Evolutionary conservation across 30 jellyfish, hydroid and myxozoan species (phyloP).

Genomic region (Chrysaora quinquecirrha): DNA sequence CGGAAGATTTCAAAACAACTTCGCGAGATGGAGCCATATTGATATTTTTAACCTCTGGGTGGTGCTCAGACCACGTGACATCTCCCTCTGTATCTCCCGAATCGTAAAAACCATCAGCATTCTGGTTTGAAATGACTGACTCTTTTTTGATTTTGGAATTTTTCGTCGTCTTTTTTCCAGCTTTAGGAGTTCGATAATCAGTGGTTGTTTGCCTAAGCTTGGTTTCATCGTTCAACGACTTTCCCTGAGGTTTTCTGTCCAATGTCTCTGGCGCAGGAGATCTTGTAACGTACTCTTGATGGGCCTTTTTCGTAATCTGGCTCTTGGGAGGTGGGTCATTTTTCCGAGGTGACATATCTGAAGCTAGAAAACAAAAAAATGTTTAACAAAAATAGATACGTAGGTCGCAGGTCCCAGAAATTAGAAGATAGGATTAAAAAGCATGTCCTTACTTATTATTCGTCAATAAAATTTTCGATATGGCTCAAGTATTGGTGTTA

Average conservation of each 20-base stretch:
- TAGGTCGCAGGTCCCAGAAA: neutral
- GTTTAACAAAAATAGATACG: too few relatives aligned
- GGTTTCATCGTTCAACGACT: neutral
- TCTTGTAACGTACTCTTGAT: conserved; percentile 35
- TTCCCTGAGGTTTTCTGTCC: neutral
- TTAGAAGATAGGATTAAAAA: too few relatives aligned
- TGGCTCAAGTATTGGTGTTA: neutral
- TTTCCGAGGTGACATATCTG: conserved; percentile 44
- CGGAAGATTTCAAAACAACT: conserved; percentile 11
- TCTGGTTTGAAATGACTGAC: conserved; percentile 14
- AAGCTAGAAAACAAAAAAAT: conserved; percentile 18
- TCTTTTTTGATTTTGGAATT: neutral
- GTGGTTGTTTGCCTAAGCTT: too few relatives aligned
- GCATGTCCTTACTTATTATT: neutral
- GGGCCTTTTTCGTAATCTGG: conserved; percentile 12
- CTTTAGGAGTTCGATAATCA: neutral
- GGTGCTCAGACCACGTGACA: conserved; percentile 3
- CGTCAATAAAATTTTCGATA: neutral
- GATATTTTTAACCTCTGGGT: conserved; percentile 1
- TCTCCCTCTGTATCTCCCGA: conserved; percentile 41
- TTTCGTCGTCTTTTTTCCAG: neutral
- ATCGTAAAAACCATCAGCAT: conserved; percentile 9
- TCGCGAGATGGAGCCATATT: conserved; percentile 2
- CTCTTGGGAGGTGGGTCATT: neutral
- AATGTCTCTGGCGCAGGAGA: conserved; percentile 37